Evolutionary conservation across 2,888 invertebrate genomes (phyloP).

Genomic region (Nomada fucata): DNA sequence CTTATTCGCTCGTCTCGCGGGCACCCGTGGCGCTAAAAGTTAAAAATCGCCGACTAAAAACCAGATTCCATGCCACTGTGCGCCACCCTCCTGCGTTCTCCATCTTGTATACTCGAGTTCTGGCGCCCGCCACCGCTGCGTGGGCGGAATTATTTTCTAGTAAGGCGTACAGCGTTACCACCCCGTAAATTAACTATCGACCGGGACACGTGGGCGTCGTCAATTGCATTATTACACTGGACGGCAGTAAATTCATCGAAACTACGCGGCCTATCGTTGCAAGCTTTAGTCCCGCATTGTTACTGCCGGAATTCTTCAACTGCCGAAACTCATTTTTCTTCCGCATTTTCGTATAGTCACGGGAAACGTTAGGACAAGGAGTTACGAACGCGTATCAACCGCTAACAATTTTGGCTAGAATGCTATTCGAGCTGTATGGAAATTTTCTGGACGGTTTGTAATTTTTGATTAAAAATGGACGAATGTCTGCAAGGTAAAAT

Average conservation of each 20-base stretch:
- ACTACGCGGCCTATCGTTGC: slow-evolving; percentile 48
- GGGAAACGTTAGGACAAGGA: too few species aligned
- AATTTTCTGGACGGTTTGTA: too few species aligned
- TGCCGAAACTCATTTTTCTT: not conserved
- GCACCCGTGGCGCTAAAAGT: not conserved
- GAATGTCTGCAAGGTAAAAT: too few species aligned
- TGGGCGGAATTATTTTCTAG: slow-evolving; percentile 66
- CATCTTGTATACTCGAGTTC: not conserved
- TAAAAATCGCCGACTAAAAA: slow-evolving; percentile 23
- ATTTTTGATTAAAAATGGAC: too few species aligned
- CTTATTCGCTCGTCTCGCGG: slow-evolving; percentile 1
- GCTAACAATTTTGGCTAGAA: too few species aligned
- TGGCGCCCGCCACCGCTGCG: slow-evolving; percentile 46
- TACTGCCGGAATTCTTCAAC: not conserved
- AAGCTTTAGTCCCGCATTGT: slow-evolving; percentile 13
- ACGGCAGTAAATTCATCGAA: slow-evolving; percentile 69
- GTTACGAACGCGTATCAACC: too few species aligned
- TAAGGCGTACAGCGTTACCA: slow-evolving; percentile 69
- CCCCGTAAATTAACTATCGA: slow-evolving; percentile 76
- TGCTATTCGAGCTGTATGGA: too few species aligned
- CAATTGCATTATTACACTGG: slow-evolving; percentile 73
- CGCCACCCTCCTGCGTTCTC: slow-evolving; percentile 27
- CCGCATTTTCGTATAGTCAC: too few species aligned
- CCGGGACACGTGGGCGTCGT: slow-evolving; percentile 67
- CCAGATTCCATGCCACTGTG: slow-evolving; percentile 44